Percentiles rank a stretch among this genome's conserved stretches.
phyloP scores from a whole-genome alignment of 2,797 vertebrate genomes.

The Gymnoscopelus microlampas region DNA sequence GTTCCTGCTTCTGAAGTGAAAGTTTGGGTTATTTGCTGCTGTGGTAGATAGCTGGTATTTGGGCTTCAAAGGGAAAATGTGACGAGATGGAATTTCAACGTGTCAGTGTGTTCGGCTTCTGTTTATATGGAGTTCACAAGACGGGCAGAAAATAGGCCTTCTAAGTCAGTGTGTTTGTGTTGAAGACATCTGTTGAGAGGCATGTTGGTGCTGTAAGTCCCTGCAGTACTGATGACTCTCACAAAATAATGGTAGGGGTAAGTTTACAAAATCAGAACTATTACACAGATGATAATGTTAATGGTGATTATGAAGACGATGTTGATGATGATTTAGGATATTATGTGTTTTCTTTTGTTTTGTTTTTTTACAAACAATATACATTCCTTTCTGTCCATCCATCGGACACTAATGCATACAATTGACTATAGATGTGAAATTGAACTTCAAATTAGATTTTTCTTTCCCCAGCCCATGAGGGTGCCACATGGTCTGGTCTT shows the following conservation, averaged over 20 bases:
- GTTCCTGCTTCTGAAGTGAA: slow-evolving; percentile 23
- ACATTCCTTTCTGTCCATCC: no score
- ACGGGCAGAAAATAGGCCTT: slow-evolving; percentile 20
- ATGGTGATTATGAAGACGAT: slow-evolving; percentile 17
- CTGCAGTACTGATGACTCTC: neutral
- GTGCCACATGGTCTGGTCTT: no score
- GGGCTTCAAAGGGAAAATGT: slow-evolving; percentile 30
- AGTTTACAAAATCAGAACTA: no score
- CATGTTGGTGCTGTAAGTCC: slow-evolving; percentile 10
- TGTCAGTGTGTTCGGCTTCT: slow-evolving; percentile 17
- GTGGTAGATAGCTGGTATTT: neutral
- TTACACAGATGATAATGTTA: no score
- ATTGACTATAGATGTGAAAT: no score
- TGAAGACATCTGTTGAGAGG: slow-evolving; percentile 1
- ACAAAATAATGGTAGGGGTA: no score
- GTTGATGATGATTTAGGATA: slow-evolving; percentile 14
- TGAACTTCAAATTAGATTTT: no score
- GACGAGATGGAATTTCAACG: slow-evolving; percentile 36
- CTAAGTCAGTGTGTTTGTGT: neutral
- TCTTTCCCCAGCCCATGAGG: no score
- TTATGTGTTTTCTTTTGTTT: no score
- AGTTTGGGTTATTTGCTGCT: slow-evolving; percentile 28
- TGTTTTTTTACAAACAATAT: no score
- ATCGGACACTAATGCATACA: no score
- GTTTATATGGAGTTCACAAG: slow-evolving; percentile 26